Percentiles rank a stretch among this genome's conserved stretches.
Evolutionary conservation across 2,888 invertebrate genomes (phyloP).

Genomic region (Acrobeloides nanus): DNA sequence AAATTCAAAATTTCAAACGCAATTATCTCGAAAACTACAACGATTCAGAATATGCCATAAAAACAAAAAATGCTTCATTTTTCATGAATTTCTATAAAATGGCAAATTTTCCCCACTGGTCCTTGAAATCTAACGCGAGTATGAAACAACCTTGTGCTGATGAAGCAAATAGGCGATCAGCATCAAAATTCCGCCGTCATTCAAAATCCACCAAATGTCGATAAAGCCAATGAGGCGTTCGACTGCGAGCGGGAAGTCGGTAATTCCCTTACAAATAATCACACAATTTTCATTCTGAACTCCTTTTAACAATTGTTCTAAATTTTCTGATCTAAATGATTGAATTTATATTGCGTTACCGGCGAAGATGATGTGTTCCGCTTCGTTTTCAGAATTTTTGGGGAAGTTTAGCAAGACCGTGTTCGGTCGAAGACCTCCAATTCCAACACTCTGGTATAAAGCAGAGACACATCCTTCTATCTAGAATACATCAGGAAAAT

Average conservation of each 20-base stretch:
- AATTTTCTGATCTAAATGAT: background rate
- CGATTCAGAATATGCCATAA: too few relatives aligned
- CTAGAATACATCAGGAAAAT: slow-evolving; percentile 18
- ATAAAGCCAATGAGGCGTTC: slow-evolving; percentile 77
- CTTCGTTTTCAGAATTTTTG: too few relatives aligned
- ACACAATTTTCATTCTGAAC: slow-evolving; percentile 86
- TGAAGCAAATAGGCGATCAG: slow-evolving; percentile 66
- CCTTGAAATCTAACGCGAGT: background rate
- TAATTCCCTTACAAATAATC: slow-evolving; percentile 91
- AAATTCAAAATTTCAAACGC: background rate
- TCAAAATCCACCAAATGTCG: slow-evolving; percentile 94
- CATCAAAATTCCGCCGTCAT: slow-evolving; percentile 97
- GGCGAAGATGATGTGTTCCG: slow-evolving; percentile 25
- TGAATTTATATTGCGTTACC: slow-evolving; percentile 7
- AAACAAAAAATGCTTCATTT: too few relatives aligned
- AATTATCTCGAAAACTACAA: too few relatives aligned
- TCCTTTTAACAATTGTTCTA: slow-evolving; percentile 62
- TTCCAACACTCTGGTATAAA: slow-evolving; percentile 80
- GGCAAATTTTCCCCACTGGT: too few relatives aligned
- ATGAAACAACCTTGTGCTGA: slow-evolving; percentile 68
- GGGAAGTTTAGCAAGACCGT: slow-evolving; percentile 98
- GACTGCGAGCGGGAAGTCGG: slow-evolving; percentile 81
- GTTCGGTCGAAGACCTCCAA: slow-evolving; percentile 95
- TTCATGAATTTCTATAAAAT: too few relatives aligned
- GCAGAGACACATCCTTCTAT: slow-evolving; percentile 48